Base-by-base conservation (phyloP, 2,113 vertebrate species). In the Festucalex cinctus region DNA sequence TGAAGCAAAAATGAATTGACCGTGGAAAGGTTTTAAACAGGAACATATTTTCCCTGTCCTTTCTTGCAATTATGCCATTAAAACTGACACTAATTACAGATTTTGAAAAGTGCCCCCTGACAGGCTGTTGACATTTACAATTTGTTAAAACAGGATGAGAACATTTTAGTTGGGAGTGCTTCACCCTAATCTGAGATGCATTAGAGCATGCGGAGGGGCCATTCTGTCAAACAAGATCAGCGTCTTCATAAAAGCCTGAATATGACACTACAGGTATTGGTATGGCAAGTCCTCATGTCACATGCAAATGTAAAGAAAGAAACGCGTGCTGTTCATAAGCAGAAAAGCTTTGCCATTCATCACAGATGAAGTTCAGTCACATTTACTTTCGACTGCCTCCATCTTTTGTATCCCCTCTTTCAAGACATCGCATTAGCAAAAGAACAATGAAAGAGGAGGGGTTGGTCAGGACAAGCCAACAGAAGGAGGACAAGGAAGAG, bases 351-450 rank as follows among this genome's bases (percentile, higher is more conserved):
- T 70, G 71, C 77, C 71, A 65, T 78, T 70, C 62, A 81, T 76
- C 77, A 63, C 77, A 86, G 85, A 90, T 90, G 83, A 89, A 89
- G 86, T 88, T 84, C 73, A 84, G 67, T 69, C 79, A 66, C 76
- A 77, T 87, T 90, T 71, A 84, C 70, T 51, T 78, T 88, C 82
- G 83, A 85, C 81, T 76, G 81, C 65, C 70, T 77, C 65, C 59
- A 75, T 73, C 76, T 76, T 86, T 56, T 87, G 80, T 88, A 64
- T 72, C 77, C 72, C 63, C 49, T 76, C 75, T 61, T 65, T 66
- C 13, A 69, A 70, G 70, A 84, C 75, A 77, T 70, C 68, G 73
- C 83, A 80, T 74, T 73, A 83, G 73, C 75, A 44, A 69, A 86
- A 80, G 78, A 63, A 82, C 73, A 85, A 80, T 78, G 62, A 75